Percentiles rank a stretch among this genome's conserved stretches.
Conservation (phyloP, 2,888 invertebrate species). For the Campopleginae sp. region DNA sequence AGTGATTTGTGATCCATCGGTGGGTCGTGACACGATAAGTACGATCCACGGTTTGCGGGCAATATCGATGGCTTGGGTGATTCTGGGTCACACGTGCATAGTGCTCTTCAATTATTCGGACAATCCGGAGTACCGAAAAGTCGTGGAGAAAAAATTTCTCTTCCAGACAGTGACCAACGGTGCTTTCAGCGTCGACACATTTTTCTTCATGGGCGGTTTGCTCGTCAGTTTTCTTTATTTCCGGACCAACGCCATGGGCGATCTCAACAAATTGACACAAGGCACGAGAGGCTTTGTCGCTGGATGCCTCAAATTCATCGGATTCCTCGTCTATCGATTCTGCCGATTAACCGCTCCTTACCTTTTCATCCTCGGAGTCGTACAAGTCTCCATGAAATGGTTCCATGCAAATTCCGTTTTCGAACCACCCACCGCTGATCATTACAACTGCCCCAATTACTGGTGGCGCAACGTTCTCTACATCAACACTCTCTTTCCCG, state of each 20-base stretch:
- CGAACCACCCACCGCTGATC: slow-evolving; percentile 92
- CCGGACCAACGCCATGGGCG: slow-evolving; percentile 86
- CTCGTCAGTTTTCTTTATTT: slow-evolving; percentile 94
- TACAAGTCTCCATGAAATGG: slow-evolving; percentile 95
- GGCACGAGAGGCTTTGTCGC: slow-evolving; percentile 80
- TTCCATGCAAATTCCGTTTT: slow-evolving; percentile 92
- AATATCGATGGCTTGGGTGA: slow-evolving; percentile 84
- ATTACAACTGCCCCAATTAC: slow-evolving; percentile 92
- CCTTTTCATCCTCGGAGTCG: slow-evolving; percentile 92
- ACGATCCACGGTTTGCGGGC: slow-evolving; percentile 83
- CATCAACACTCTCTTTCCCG: slow-evolving; percentile 93
- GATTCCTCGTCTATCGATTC: slow-evolving; percentile 89
- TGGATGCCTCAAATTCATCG: slow-evolving; percentile 87
- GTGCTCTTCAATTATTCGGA: slow-evolving; percentile 94
- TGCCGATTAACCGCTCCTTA: slow-evolving; percentile 92
- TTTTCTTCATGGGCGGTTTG: slow-evolving; percentile 88
- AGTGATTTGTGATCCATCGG: slow-evolving; percentile 82
- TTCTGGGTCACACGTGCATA: slow-evolving; percentile 86
- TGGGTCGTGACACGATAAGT: slow-evolving; percentile 83
- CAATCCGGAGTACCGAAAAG: slow-evolving; percentile 85
- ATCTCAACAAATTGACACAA: slow-evolving; percentile 86
- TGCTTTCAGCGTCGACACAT: slow-evolving; percentile 84
- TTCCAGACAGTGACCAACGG: slow-evolving; percentile 84
- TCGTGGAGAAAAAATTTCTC: slow-evolving; percentile 82
- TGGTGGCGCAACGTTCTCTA: slow-evolving; percentile 96